Evolutionary conservation across 2,797 vertebrate genomes (phyloP).

Genomic region (Notoglanidium macrostoma): DNA sequence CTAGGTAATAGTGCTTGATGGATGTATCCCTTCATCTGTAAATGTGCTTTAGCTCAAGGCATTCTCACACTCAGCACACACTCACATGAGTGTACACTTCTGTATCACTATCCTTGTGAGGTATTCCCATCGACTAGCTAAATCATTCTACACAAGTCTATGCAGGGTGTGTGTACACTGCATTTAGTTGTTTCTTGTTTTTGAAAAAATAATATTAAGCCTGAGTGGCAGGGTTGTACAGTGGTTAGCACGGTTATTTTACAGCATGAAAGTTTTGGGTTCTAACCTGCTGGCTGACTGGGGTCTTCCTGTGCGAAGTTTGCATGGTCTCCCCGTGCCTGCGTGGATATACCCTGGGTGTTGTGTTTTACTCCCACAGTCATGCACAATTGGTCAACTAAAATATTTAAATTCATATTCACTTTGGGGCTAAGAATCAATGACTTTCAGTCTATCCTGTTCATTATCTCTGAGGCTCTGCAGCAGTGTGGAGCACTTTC

Average conservation of each 20-base stretch:
- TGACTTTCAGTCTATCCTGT: constrained; percentile 20
- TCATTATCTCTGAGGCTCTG: constrained; percentile 20
- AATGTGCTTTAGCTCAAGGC: background rate
- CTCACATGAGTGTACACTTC: background rate
- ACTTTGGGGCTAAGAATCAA: too few relatives aligned
- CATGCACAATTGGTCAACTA: too few relatives aligned
- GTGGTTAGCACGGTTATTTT: too few relatives aligned
- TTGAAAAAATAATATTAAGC: background rate
- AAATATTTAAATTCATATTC: too few relatives aligned
- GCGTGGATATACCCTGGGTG: too few relatives aligned
- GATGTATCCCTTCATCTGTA: background rate
- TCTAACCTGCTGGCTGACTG: too few relatives aligned
- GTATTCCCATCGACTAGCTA: background rate
- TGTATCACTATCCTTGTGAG: background rate
- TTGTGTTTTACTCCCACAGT: too few relatives aligned
- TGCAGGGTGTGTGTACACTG: background rate
- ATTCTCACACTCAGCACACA: background rate
- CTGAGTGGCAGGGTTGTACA: too few relatives aligned
- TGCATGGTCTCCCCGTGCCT: too few relatives aligned
- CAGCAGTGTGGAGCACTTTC: constrained; percentile 34
- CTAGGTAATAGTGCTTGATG: background rate
- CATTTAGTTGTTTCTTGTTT: background rate
- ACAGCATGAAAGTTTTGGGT: too few relatives aligned
- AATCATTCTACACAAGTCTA: background rate
- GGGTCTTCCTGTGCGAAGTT: too few relatives aligned